phyloP scores from a whole-genome alignment of 2,888 invertebrate species.

The Malthinus flaveolus region DNA sequence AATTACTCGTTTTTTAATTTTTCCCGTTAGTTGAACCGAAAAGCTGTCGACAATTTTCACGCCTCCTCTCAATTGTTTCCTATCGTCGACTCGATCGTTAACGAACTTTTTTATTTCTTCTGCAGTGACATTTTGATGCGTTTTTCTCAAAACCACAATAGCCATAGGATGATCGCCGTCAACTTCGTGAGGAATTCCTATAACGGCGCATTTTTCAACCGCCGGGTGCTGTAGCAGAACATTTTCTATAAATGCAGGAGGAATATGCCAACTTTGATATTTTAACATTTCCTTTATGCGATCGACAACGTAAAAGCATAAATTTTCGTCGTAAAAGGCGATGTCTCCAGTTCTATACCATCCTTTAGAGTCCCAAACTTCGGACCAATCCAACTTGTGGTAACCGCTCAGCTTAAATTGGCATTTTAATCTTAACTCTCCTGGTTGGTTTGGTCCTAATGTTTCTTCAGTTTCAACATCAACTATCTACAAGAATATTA shows the following conservation, averaged over 20 bases:
- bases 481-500: constrained; percentile 48
- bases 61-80: constrained; percentile 42
- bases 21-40: constrained; percentile 42
- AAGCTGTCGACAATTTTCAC: constrained; percentile 40
- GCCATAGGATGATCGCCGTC: constrained; percentile 65
- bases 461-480: constrained; percentile 56
- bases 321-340: constrained; percentile 54
- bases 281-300: constrained; percentile 56
- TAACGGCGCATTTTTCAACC: constrained; percentile 77
- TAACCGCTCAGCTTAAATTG: constrained; percentile 52
- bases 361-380: constrained; percentile 42
- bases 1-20: constrained; percentile 36
- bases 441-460: constrained; percentile 54
- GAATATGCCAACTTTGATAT: constrained; percentile 57
- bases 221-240: constrained; percentile 69
- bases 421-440: constrained; percentile 59
- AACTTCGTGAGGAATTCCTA: constrained; percentile 71
- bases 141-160: constrained; percentile 32
- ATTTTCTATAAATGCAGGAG: constrained; percentile 81
- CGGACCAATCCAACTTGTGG: constrained; percentile 42
- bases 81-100: constrained; percentile 39
- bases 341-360: constrained; percentile 59
- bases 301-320: constrained; percentile 54
- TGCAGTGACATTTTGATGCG: constrained; percentile 19
- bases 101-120: constrained; percentile 40